Conservation (phyloP, 2,113 vertebrate species). For the Coreoperca whiteheadi region DNA sequence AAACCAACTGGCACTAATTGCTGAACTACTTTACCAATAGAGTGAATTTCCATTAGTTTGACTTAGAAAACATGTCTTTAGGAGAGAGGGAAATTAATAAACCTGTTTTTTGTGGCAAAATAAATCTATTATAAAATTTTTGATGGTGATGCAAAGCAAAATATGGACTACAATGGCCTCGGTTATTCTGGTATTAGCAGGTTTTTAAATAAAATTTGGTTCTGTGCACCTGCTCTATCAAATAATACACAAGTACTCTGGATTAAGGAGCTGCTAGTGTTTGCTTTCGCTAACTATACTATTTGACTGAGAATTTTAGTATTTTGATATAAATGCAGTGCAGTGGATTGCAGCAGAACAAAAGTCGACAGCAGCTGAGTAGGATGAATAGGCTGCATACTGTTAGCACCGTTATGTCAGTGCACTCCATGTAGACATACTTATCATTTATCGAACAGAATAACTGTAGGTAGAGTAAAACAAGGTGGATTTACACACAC, state of each 20-base stretch:
- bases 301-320: constrained; percentile 2
- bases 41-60: constrained; percentile 18
- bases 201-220: background rate
- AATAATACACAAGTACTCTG: background rate
- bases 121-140: background rate
- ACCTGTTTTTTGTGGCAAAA: constrained; percentile 1
- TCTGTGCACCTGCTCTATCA: constrained; percentile 8
- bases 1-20: constrained; percentile 40
- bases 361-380: constrained; percentile 41
- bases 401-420: constrained; percentile 43
- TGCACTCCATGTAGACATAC: constrained; percentile 24
- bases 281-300: background rate
- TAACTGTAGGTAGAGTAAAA: background rate
- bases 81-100: background rate
- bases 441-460: constrained; percentile 13
- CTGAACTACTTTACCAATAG: constrained; percentile 18
- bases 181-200: constrained; percentile 1
- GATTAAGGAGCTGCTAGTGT: background rate
- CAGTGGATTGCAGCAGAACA: constrained; percentile 32
- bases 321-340: background rate
- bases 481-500: constrained; percentile 18
- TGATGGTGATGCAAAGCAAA: background rate
- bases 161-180: background rate
- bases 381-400: constrained; percentile 37
- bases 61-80: constrained; percentile 6